These are phyloP conservation scores for Oppia nitens DNA, from an alignment of 1,140 invertebrate genomes.

Conservation along the genomic window DNA sequence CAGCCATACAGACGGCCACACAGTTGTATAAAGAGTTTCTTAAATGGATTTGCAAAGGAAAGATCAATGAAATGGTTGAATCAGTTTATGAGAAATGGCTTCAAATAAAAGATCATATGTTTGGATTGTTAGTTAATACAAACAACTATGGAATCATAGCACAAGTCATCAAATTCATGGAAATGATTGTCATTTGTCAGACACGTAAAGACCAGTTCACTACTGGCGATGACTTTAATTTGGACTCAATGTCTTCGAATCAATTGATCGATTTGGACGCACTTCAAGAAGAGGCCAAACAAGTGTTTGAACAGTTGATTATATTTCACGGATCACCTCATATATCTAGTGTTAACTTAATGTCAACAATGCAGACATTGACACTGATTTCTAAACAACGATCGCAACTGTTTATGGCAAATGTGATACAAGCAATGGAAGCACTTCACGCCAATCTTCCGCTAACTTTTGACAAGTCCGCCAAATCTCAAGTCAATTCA, in stretches of 20 bases:
- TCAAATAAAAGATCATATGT: slow-evolving; percentile 61
- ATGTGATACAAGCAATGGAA: slow-evolving; percentile 54
- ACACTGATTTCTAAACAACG: slow-evolving; percentile 73
- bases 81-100: slow-evolving; percentile 65
- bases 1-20: slow-evolving; percentile 71
- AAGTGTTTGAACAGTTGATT: slow-evolving; percentile 68
- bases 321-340: slow-evolving; percentile 87
- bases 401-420: slow-evolving; percentile 57
- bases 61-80: slow-evolving; percentile 57
- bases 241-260: slow-evolving; percentile 3
- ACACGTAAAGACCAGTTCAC: slow-evolving; percentile 35
- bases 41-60: slow-evolving; percentile 57
- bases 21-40: slow-evolving; percentile 51
- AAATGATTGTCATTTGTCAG: slow-evolving; percentile 75
- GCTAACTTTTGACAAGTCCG: slow-evolving; percentile 83
- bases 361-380: slow-evolving; percentile 85
- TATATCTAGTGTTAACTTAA: slow-evolving; percentile 80
- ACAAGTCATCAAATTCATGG: slow-evolving; percentile 87
- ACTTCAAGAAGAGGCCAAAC: slow-evolving; percentile 81
- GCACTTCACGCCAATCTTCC: slow-evolving; percentile 68
- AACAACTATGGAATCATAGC: slow-evolving; percentile 92
- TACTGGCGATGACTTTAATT: slow-evolving; percentile 14
- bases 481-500: slow-evolving; percentile 83
- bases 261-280: slow-evolving; percentile 12
- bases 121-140: slow-evolving; percentile 71